Conservation (phyloP, 2,888 invertebrate species). For the Luperina testacea region DNA sequence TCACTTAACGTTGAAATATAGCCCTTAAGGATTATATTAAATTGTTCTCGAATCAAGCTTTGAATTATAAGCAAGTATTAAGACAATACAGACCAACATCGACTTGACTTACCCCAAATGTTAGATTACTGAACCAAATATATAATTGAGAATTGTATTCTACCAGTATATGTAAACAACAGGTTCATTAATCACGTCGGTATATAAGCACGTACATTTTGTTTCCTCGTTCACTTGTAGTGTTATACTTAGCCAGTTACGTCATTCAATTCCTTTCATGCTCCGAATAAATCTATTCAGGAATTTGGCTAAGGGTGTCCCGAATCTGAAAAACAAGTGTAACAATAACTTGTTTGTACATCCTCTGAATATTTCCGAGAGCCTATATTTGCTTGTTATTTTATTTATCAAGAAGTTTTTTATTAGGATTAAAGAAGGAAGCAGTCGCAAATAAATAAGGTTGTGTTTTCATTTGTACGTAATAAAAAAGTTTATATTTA, state of each 20-base stretch:
- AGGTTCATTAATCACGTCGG: constrained; percentile 54
- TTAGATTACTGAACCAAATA: constrained; percentile 33
- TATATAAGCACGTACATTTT: constrained; percentile 33
- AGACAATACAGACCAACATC: constrained; percentile 14
- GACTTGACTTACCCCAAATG: constrained; percentile 26
- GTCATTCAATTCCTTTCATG: constrained; percentile 56
- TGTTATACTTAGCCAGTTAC: constrained; percentile 38
- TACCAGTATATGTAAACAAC: constrained; percentile 47
- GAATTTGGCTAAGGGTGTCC: constrained; percentile 44
- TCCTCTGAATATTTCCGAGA: constrained; percentile 17
- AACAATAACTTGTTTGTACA: constrained; percentile 45
- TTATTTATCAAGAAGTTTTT: constrained; percentile 20
- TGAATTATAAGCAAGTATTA: constrained; percentile 30
- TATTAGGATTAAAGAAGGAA: constrained; percentile 16
- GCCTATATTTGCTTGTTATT: constrained; percentile 34
- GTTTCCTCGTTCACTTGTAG: constrained; percentile 33
- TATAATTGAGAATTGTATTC: constrained; percentile 39
- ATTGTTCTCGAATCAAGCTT: constrained; percentile 25
- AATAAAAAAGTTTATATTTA: neutral
- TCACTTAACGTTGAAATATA: constrained; percentile 27
- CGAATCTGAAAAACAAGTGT: constrained; percentile 45
- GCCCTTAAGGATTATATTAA: constrained; percentile 31
- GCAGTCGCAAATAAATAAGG: neutral
- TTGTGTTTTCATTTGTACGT: constrained; percentile 12
- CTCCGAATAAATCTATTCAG: constrained; percentile 53